Conservation (phyloP, 2,888 invertebrate genomes). For the Melinaea marsaeus region DNA sequence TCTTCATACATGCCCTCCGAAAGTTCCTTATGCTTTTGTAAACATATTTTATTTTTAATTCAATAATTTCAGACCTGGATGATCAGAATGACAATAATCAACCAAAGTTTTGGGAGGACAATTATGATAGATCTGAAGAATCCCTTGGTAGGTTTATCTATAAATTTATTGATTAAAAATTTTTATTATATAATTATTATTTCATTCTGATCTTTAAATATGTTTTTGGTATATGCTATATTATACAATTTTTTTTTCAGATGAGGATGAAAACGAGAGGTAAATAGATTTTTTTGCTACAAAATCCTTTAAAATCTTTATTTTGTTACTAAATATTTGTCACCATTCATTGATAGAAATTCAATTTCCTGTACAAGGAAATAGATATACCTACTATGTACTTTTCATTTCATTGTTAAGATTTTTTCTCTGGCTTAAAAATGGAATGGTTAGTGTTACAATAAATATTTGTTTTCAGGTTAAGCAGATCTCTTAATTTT, state of each 20-base stretch:
- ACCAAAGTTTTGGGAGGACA: conserved; percentile 34
- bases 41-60: conserved; percentile 1
- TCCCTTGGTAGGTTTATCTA: conserved; percentile 29
- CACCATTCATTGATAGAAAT: too few relatives aligned
- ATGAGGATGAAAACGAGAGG: conserved; percentile 26
- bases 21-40: too few relatives aligned
- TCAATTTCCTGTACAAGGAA: too few relatives aligned
- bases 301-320: not conserved
- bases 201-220: not conserved
- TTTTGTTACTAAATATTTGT: not conserved
- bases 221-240: not conserved
- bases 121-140: conserved; percentile 36
- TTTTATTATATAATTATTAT: not conserved
- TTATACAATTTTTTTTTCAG: conserved; percentile 19
- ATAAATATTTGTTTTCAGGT: conserved; percentile 16
- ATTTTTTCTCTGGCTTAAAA: not conserved
- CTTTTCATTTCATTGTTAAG: too few relatives aligned
- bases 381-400: too few relatives aligned
- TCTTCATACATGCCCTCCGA: too few relatives aligned
- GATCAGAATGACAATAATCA: conserved; percentile 32
- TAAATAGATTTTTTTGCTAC: conserved; percentile 4
- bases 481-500: conserved; percentile 49
- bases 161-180: not conserved
- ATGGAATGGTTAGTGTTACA: conserved; percentile 2
- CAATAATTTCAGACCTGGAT: conserved; percentile 23